Conservation (phyloP, 2,797 vertebrate genomes). For the Craterocephalus amniculus region DNA sequence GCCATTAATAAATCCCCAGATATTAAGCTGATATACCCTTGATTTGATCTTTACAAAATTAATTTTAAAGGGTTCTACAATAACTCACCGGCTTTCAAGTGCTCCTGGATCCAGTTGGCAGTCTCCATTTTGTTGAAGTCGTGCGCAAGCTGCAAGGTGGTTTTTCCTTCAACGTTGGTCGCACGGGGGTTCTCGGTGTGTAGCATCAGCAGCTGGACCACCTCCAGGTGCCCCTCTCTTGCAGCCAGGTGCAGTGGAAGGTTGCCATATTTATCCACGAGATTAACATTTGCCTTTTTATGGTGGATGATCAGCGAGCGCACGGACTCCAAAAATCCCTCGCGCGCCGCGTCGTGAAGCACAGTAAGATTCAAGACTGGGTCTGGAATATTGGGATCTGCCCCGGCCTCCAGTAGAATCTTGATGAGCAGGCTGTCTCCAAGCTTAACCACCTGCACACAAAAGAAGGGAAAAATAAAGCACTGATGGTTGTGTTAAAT, state of each 20-base stretch:
- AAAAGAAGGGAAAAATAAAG: background rate
- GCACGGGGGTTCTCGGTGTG: constrained; percentile 74
- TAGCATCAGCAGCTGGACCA: constrained; percentile 83
- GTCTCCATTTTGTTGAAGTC: constrained; percentile 68
- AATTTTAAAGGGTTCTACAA: too few species aligned
- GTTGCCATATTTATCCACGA: constrained; percentile 87
- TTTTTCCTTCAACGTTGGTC: constrained; percentile 40
- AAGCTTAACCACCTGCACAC: constrained; percentile 87
- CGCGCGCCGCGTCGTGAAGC: constrained; percentile 91
- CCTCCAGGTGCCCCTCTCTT: constrained; percentile 85
- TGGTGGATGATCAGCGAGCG: constrained; percentile 81
- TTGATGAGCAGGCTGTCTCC: constrained; percentile 81
- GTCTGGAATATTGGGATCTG: constrained; percentile 87
- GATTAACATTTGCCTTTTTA: constrained; percentile 84
- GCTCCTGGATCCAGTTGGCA: constrained; percentile 75
- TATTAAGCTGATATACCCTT: too few species aligned
- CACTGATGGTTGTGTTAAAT: too few species aligned
- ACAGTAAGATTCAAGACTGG: constrained; percentile 81
- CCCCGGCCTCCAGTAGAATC: constrained; percentile 82
- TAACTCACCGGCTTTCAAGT: background rate
- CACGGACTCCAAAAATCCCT: constrained; percentile 89
- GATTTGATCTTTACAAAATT: too few species aligned
- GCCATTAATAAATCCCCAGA: too few species aligned
- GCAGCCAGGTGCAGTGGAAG: constrained; percentile 92
- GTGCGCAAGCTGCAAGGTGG: constrained; percentile 67